phyloP scores from a whole-genome alignment of 2,888 invertebrate genomes.

The Coelinius sp. region DNA sequence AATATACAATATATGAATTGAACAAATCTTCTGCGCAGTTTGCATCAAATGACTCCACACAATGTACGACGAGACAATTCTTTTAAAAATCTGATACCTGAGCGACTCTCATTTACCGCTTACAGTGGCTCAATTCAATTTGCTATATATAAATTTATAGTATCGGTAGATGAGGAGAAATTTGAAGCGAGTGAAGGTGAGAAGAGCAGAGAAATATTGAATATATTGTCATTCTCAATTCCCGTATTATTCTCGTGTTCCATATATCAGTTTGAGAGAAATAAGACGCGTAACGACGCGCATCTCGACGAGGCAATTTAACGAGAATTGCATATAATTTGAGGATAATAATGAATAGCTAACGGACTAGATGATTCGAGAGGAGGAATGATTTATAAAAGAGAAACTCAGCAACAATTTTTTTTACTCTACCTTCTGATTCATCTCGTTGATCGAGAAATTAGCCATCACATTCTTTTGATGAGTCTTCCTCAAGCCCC shows the following conservation, averaged over 20 bases:
- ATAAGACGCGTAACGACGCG: slow-evolving; percentile 32
- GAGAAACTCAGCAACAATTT: slow-evolving; percentile 19
- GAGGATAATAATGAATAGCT: slow-evolving; percentile 32
- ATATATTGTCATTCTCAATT: background rate
- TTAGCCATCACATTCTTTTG: background rate
- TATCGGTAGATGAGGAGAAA: slow-evolving; percentile 54
- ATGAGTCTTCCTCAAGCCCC: slow-evolving; percentile 19
- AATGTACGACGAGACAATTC: slow-evolving; percentile 14
- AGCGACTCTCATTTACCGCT: slow-evolving; percentile 28
- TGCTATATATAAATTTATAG: slow-evolving; percentile 12
- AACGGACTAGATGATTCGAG: slow-evolving; percentile 26
- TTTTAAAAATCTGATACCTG: slow-evolving; percentile 32
- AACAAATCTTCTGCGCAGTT: slow-evolving; percentile 23
- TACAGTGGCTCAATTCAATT: slow-evolving; percentile 18
- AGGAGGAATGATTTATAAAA: background rate
- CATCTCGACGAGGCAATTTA: slow-evolving; percentile 31
- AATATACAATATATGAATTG: background rate
- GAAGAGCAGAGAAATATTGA: slow-evolving; percentile 26
- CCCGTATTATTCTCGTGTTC: background rate
- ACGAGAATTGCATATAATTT: slow-evolving; percentile 37
- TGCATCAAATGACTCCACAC: slow-evolving; percentile 24
- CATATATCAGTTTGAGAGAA: background rate
- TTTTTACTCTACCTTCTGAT: slow-evolving; percentile 37
- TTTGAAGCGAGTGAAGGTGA: slow-evolving; percentile 47
- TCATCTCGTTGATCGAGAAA: slow-evolving; percentile 31